Evolutionary conservation across 1,140 invertebrate species (phyloP).

Genomic region (Pachyrhynchus sulphureomaculatus): DNA sequence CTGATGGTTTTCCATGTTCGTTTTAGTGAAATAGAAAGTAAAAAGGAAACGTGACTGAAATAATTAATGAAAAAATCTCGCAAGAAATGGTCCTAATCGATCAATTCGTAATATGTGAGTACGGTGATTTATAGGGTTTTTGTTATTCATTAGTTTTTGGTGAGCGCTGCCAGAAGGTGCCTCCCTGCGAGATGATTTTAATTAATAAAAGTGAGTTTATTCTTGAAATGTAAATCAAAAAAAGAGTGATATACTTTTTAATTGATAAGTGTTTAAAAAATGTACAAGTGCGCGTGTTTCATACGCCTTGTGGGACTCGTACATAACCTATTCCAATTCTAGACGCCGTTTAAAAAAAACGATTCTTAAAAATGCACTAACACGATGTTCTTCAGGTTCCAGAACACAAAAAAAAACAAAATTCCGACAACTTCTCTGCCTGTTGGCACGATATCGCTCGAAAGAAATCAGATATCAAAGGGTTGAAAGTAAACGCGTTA

Average conservation of each 20-base stretch:
- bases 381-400: too few relatives aligned
- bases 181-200: constrained; percentile 1
- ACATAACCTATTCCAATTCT: too few relatives aligned
- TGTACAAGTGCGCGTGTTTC: too few relatives aligned
- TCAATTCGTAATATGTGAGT: constrained; percentile 11
- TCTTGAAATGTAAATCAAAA: constrained; percentile 1
- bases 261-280: constrained; percentile 5
- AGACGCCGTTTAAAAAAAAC: too few relatives aligned
- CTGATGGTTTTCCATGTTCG: neutral
- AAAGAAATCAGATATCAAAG: too few relatives aligned
- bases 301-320: too few relatives aligned
- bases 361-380: too few relatives aligned
- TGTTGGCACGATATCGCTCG: too few relatives aligned
- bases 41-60: constrained; percentile 19
- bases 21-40: constrained; percentile 31
- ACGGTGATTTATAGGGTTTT: constrained; percentile 1
- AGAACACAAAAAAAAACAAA: too few relatives aligned
- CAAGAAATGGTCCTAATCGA: constrained; percentile 12
- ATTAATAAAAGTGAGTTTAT: constrained; percentile 10
- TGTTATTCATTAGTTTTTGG: constrained; percentile 9
- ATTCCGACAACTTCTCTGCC: too few relatives aligned
- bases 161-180: neutral
- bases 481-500: too few relatives aligned
- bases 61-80: constrained; percentile 19
- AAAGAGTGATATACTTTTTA: too few relatives aligned